Conservation (phyloP, 2,888 invertebrate species). For the Malacosoma neustria region DNA sequence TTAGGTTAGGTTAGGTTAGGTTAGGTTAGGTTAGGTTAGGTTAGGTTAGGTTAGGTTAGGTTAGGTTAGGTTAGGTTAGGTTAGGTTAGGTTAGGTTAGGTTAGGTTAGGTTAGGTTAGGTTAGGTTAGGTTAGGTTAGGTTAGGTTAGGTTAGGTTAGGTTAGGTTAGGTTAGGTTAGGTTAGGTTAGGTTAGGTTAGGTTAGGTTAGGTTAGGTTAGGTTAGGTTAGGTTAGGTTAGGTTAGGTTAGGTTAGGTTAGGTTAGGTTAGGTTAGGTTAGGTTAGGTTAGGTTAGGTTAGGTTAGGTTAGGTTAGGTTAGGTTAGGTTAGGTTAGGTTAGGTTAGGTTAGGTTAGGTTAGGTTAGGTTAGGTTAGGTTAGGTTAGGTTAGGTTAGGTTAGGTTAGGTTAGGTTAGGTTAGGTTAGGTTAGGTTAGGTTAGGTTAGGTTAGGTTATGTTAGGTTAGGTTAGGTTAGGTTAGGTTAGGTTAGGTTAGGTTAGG, state of each 20-base stretch:
- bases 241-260: constrained; percentile 17
- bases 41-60: constrained; percentile 11
- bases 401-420: constrained; percentile 6
- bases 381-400: constrained; percentile 10
- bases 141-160: constrained; percentile 15
- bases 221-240: constrained; percentile 14
- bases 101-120: constrained; percentile 12
- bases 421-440: constrained; percentile 2
- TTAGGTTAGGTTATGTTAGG: not conserved
- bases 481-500: constrained; percentile 4
- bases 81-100: constrained; percentile 13
- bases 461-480: constrained; percentile 3
- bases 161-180: constrained; percentile 14
- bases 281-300: constrained; percentile 11
- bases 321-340: constrained; percentile 6
- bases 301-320: constrained; percentile 8
- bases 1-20: constrained; percentile 7
- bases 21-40: constrained; percentile 10
- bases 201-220: constrained; percentile 15
- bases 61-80: constrained; percentile 9
- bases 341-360: constrained; percentile 7
- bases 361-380: constrained; percentile 7
- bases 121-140: constrained; percentile 13
- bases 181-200: constrained; percentile 14
- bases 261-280: constrained; percentile 14